Percentiles rank a stretch among this genome's conserved stretches.
Conservation (phyloP, 2,797 vertebrate genomes). For the Hoplostethus atlanticus region DNA sequence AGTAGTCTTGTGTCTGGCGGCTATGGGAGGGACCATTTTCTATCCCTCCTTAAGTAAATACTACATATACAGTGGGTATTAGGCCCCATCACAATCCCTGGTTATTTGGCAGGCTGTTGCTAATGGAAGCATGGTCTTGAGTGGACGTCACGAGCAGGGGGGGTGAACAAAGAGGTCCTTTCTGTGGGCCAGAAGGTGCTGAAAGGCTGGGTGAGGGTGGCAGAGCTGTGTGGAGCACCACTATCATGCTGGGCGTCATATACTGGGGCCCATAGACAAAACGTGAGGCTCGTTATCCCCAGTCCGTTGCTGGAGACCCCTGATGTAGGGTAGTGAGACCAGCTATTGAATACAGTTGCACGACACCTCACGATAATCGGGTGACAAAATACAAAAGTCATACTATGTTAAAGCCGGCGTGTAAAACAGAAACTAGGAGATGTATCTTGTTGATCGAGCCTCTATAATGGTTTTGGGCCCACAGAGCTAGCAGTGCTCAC, state of each 20-base stretch:
- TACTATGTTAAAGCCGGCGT: neutral
- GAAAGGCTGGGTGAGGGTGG: conserved; percentile 87
- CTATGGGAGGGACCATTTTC: conserved; percentile 72
- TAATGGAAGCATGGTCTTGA: conserved; percentile 79
- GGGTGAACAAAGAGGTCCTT: conserved; percentile 84
- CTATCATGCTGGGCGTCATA: conserved; percentile 77
- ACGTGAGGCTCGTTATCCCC: conserved; percentile 56
- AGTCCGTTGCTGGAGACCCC: conserved; percentile 16
- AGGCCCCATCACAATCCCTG: conserved; percentile 83
- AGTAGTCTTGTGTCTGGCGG: conserved; percentile 75
- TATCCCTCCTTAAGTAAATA: conserved; percentile 82
- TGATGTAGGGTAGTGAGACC: conserved; percentile 13
- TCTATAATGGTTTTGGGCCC: neutral
- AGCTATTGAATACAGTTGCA: conserved; percentile 13
- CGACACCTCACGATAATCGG: conserved; percentile 15
- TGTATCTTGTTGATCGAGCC: neutral
- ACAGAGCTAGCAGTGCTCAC: neutral
- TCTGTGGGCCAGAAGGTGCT: conserved; percentile 84
- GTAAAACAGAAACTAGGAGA: neutral
- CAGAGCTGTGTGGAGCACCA: conserved; percentile 70
- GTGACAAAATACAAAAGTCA: neutral
- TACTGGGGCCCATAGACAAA: conserved; percentile 70
- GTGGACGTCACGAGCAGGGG: conserved; percentile 75
- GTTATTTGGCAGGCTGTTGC: conserved; percentile 81
- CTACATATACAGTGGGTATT: conserved; percentile 79